Conservation (phyloP, 2,113 vertebrate genomes). For the Cyanistes caeruleus region DNA sequence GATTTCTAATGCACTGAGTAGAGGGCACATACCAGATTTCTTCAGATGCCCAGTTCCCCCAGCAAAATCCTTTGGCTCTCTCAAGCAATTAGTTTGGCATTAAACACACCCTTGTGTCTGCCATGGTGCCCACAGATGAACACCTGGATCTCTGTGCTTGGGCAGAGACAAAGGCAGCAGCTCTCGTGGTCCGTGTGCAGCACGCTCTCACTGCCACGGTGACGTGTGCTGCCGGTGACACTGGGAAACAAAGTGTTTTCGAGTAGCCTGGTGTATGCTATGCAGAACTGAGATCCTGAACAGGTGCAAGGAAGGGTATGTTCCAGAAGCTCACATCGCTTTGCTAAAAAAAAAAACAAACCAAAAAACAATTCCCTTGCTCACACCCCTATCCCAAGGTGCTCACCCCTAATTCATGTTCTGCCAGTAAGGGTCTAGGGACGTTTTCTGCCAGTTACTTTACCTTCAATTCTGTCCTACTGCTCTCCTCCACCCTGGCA, state of each 20-base stretch:
- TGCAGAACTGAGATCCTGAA: not conserved
- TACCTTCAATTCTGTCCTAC: not conserved
- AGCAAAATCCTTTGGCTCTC: not conserved
- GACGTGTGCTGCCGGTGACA: not conserved
- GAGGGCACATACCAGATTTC: not conserved
- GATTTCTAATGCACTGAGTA: not conserved
- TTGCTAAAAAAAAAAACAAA: not conserved
- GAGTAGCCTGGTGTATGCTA: rapidly evolving
- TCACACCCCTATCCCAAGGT: not conserved
- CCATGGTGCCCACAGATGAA: not conserved
- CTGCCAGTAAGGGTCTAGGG: not conserved
- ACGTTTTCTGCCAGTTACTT: not conserved
- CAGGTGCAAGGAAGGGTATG: not conserved
- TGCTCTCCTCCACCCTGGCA: not conserved
- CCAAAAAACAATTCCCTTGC: not conserved
- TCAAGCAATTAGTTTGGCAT: not conserved
- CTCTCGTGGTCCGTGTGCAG: rapidly evolving
- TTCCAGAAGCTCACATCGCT: not conserved
- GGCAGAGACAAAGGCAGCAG: not conserved
- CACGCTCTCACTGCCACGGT: rapidly evolving
- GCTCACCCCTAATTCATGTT: not conserved
- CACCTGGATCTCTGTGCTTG: not conserved
- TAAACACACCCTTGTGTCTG: not conserved
- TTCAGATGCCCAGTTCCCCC: not conserved
- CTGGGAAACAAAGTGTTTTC: not conserved